Evolutionary conservation across 1,140 invertebrate species (phyloP).

Genomic region (Hypothenemus hampei): DNA sequence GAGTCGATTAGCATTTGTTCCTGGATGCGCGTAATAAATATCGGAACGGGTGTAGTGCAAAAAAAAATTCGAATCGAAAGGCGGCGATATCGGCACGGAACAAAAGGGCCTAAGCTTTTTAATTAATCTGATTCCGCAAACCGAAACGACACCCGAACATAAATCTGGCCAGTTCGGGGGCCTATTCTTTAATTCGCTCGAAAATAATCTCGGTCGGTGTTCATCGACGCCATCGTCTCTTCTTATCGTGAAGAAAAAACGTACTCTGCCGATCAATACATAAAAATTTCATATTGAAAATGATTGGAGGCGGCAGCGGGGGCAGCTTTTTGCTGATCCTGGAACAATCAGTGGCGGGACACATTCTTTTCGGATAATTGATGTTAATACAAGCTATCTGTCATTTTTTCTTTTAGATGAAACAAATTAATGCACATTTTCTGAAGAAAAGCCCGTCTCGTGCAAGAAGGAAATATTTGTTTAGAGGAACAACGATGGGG

Average conservation of each 20-base stretch:
- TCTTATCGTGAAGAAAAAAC: no score
- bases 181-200: background rate
- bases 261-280: conserved; percentile 43
- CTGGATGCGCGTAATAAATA: conserved; percentile 1
- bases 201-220: background rate
- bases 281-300: conserved; percentile 50
- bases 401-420: no score
- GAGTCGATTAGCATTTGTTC: no score
- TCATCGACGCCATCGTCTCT: conserved; percentile 28
- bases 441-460: no score
- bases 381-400: no score
- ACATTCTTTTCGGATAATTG: no score
- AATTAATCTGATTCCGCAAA: conserved; percentile 22
- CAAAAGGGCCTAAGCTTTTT: conserved; percentile 22
- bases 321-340: no score
- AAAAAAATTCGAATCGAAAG: conserved; percentile 18
- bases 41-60: conserved; percentile 12
- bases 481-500: no score
- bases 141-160: conserved; percentile 11
- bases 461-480: no score
- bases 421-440: no score
- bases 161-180: conserved; percentile 14
- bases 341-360: no score
- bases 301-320: conserved; percentile 41
- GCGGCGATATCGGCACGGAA: conserved; percentile 14